phyloP scores from a whole-genome alignment of 2,888 invertebrate species.

The Schrankia costaestrigalis region DNA sequence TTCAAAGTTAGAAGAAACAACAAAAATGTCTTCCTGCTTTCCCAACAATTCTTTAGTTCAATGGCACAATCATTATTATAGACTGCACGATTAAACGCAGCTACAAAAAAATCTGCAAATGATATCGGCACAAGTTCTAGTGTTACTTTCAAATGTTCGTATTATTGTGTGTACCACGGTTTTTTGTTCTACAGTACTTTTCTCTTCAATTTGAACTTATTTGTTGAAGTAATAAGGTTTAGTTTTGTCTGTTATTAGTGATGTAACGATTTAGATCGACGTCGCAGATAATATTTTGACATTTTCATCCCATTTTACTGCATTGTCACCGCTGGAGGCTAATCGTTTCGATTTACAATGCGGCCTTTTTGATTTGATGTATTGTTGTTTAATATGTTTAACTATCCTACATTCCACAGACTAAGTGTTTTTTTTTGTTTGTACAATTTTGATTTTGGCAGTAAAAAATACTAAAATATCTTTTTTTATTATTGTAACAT shows the following conservation, averaged over 20 bases:
- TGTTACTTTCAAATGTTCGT: constrained; percentile 55
- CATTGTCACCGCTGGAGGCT: constrained; percentile 61
- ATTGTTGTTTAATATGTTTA: constrained; percentile 29
- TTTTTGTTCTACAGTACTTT: constrained; percentile 6
- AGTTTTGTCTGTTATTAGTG: constrained; percentile 15
- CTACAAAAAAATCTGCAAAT: constrained; percentile 46
- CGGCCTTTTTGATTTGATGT: constrained; percentile 18
- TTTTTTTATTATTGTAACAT: too few relatives aligned
- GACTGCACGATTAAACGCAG: constrained; percentile 43
- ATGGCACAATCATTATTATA: constrained; percentile 43
- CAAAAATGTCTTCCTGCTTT: constrained; percentile 45
- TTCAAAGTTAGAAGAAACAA: constrained; percentile 37
- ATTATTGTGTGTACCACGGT: constrained; percentile 44
- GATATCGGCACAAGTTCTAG: constrained; percentile 67
- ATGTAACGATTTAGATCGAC: constrained; percentile 52
- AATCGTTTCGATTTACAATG: constrained; percentile 67
- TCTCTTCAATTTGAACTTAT: constrained; percentile 5
- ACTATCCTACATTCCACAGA: constrained; percentile 21
- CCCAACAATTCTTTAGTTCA: constrained; percentile 36
- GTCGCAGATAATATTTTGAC: constrained; percentile 75
- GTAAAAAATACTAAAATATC: too few relatives aligned
- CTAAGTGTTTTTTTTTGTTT: constrained; percentile 9
- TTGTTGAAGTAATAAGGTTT: constrained; percentile 7
- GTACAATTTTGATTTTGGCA: not conserved
- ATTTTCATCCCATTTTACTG: constrained; percentile 74